phyloP scores from a whole-genome alignment of 2,113 vertebrate species.

The Myanophis thanlyinensis region DNA sequence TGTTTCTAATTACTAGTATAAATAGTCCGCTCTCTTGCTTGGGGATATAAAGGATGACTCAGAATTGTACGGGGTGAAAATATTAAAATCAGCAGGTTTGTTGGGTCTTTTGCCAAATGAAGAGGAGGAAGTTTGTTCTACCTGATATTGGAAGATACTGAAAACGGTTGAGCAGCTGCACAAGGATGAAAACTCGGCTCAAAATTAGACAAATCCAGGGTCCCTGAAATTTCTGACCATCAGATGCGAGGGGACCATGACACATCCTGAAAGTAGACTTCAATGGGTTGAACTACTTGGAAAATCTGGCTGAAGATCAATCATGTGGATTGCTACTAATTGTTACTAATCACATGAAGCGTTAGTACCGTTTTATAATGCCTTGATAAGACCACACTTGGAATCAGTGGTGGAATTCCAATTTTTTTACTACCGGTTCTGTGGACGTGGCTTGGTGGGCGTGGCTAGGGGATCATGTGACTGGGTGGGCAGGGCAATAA shows the following conservation, averaged over 20 bases:
- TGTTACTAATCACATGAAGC: not conserved
- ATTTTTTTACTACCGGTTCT: too few relatives aligned
- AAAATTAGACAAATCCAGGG: not conserved
- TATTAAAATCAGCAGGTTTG: not conserved
- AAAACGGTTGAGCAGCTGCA: not conserved
- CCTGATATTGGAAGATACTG: not conserved
- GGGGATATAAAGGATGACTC: constrained; percentile 1
- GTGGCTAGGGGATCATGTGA: too few relatives aligned
- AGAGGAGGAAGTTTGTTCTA: not conserved
- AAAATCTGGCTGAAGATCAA: not conserved
- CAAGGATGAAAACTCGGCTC: not conserved
- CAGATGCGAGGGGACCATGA: not conserved
- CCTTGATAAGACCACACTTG: too few relatives aligned
- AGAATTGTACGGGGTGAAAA: not conserved
- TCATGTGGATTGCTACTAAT: not conserved
- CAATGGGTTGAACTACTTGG: not conserved
- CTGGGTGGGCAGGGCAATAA: too few relatives aligned
- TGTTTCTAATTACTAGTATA: constrained; percentile 30
- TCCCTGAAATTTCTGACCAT: not conserved
- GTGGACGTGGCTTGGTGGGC: too few relatives aligned
- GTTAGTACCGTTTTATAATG: too few relatives aligned
- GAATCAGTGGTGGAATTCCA: too few relatives aligned
- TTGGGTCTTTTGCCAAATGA: not conserved
- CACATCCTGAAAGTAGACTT: not conserved
- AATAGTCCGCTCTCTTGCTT: fast-evolving